Evolutionary conservation across 2,888 invertebrate genomes (phyloP).

Genomic region (Diploptera punctata): DNA sequence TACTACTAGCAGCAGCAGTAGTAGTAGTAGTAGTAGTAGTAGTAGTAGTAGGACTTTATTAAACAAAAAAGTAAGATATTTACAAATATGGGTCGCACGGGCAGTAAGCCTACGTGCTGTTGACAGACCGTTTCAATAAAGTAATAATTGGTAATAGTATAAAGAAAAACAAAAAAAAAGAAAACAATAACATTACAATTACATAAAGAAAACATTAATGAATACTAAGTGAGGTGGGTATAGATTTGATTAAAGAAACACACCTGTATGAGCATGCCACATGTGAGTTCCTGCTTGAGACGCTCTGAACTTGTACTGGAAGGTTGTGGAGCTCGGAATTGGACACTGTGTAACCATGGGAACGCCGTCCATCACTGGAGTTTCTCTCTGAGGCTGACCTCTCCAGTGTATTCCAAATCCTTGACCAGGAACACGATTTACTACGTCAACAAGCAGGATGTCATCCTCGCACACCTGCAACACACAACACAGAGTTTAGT

Average conservation of each 20-base stretch:
- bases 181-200: neutral
- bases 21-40: too few relatives aligned
- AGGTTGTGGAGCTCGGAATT: slow-evolving; percentile 53
- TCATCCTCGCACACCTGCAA: slow-evolving; percentile 50
- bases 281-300: slow-evolving; percentile 54
- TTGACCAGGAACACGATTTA: slow-evolving; percentile 56
- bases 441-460: slow-evolving; percentile 57
- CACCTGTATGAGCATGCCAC: slow-evolving; percentile 55
- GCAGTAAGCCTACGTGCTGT: too few relatives aligned
- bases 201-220: neutral
- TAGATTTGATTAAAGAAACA: too few relatives aligned
- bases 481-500: neutral
- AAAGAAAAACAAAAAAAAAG: too few relatives aligned
- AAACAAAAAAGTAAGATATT: too few relatives aligned
- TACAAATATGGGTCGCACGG: too few relatives aligned
- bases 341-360: slow-evolving; percentile 57
- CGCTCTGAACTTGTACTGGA: slow-evolving; percentile 56
- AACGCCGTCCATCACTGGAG: slow-evolving; percentile 57
- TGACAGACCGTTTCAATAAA: too few relatives aligned
- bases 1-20: too few relatives aligned
- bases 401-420: slow-evolving; percentile 61
- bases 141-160: too few relatives aligned
- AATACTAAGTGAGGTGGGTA: too few relatives aligned
- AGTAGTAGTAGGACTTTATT: too few relatives aligned
- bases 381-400: slow-evolving; percentile 54